phyloP scores from a whole-genome alignment of 1,140 invertebrate genomes.

The Bombus haemorrhoidalis region DNA sequence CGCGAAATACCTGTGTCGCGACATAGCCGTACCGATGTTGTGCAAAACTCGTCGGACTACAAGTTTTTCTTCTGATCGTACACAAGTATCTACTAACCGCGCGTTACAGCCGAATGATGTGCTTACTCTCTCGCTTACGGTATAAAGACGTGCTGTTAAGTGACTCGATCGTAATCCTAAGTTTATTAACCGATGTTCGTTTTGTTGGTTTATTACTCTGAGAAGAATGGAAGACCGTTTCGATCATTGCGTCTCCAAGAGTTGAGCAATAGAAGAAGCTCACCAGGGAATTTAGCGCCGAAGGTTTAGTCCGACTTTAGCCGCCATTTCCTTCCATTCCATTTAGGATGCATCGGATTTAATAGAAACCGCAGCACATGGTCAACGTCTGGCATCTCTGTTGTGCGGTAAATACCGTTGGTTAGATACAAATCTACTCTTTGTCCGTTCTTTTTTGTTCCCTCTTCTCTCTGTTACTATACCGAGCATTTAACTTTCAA shows the following conservation, averaged over 20 bases:
- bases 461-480: no score
- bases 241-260: no score
- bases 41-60: neutral
- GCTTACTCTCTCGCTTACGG: neutral
- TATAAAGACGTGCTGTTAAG: neutral
- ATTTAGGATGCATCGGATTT: neutral
- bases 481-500: neutral
- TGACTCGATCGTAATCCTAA: neutral
- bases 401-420: neutral
- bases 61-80: neutral
- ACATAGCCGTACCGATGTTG: neutral
- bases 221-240: neutral
- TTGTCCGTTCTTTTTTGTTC: neutral
- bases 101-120: neutral
- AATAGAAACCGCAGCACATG: constrained; percentile 10
- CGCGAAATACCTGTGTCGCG: neutral
- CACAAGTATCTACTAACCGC: neutral
- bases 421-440: neutral
- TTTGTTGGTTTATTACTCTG: neutral
- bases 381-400: constrained; percentile 4
- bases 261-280: neutral
- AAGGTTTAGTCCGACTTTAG: neutral
- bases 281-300: no score
- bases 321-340: neutral
- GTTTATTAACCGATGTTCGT: neutral